Evolutionary conservation across 2,113 vertebrate species (phyloP).

Genomic region (Dendropsophus ebraccatus): DNA sequence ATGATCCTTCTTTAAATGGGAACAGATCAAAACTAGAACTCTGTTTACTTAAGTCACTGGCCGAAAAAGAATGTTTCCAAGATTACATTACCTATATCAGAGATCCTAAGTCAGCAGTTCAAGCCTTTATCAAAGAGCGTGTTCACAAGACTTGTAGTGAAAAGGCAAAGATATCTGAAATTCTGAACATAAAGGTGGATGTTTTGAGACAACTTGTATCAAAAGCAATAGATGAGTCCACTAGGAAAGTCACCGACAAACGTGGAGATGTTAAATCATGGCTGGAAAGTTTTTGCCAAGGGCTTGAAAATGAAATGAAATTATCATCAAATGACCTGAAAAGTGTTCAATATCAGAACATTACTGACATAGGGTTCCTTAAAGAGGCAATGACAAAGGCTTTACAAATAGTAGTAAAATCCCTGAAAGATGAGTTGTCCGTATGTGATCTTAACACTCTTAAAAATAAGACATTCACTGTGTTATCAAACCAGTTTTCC

Average conservation of each 20-base stretch:
- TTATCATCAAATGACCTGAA: slow-evolving; percentile 62
- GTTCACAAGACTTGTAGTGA: slow-evolving; percentile 59
- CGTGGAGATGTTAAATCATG: slow-evolving; percentile 61
- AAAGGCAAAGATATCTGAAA: slow-evolving; percentile 37
- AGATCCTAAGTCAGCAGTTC: slow-evolving; percentile 35
- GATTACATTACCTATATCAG: slow-evolving; percentile 68
- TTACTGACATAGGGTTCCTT: slow-evolving; percentile 66
- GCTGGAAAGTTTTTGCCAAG: slow-evolving; percentile 65
- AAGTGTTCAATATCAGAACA: slow-evolving; percentile 65
- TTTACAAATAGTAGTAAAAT: slow-evolving; percentile 25
- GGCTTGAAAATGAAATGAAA: slow-evolving; percentile 59
- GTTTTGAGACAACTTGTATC: slow-evolving; percentile 40
- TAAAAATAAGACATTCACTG: slow-evolving; percentile 41
- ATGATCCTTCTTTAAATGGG: slow-evolving; percentile 65
- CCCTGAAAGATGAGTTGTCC: slow-evolving; percentile 28
- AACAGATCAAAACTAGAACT: slow-evolving; percentile 73
- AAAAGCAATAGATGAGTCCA: slow-evolving; percentile 60
- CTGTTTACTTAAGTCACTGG: slow-evolving; percentile 71
- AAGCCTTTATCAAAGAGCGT: slow-evolving; percentile 61
- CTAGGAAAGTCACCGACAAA: slow-evolving; percentile 51
- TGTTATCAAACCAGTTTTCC: slow-evolving; percentile 64
- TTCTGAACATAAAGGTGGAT: slow-evolving; percentile 52
- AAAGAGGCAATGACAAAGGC: slow-evolving; percentile 57
- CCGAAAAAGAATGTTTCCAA: slow-evolving; percentile 71
- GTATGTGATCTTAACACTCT: fast-evolving